Conservation (phyloP, 2,888 invertebrate species). For the Hedychridium roseum region DNA sequence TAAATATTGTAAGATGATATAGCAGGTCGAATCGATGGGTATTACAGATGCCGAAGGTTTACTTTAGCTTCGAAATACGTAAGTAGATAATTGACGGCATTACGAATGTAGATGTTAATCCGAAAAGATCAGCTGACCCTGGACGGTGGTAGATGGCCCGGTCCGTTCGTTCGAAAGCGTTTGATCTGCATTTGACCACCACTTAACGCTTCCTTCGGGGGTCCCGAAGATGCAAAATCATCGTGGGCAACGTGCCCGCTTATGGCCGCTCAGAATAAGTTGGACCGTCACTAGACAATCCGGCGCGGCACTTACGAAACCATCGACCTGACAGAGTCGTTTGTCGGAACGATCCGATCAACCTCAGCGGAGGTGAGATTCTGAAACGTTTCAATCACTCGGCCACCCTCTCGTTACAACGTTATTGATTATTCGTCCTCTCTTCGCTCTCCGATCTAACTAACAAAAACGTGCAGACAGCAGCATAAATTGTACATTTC, state of each 20-base stretch:
- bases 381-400: conserved; percentile 40
- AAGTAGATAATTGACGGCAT: too few relatives aligned
- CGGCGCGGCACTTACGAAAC: conserved; percentile 42
- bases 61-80: too few relatives aligned
- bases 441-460: too few relatives aligned
- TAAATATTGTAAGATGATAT: too few relatives aligned
- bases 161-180: conserved; percentile 31
- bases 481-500: too few relatives aligned
- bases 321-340: conserved; percentile 39
- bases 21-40: too few relatives aligned
- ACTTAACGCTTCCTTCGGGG: conserved; percentile 34
- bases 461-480: conserved; percentile 5
- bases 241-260: conserved; percentile 33
- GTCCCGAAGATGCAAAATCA: conserved; percentile 39
- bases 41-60: too few relatives aligned
- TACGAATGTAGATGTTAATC: conserved; percentile 17
- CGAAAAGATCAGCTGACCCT: conserved; percentile 1
- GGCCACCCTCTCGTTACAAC: conserved; percentile 38
- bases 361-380: conserved; percentile 23
- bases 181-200: conserved; percentile 36
- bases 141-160: conserved; percentile 10
- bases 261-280: conserved; percentile 29
- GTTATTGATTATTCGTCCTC: conserved; percentile 51
- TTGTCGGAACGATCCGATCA: conserved; percentile 10
- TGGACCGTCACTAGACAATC: conserved; percentile 38